phyloP scores from a whole-genome alignment of 2,797 vertebrate species.

The Calcarius lapponicus region DNA sequence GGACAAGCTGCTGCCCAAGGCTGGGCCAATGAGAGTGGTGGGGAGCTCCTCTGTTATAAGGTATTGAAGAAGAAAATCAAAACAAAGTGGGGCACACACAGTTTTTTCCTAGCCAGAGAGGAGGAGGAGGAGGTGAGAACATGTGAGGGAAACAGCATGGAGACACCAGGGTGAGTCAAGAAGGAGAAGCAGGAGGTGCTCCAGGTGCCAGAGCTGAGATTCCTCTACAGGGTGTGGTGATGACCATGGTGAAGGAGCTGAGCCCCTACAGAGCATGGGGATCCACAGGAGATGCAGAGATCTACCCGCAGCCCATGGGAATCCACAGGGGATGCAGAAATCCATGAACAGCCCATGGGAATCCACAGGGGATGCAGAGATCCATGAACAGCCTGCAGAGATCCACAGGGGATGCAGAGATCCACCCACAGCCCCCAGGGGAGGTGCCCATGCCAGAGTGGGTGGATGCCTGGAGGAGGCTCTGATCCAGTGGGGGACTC shows the following conservation, averaged over 20 bases:
- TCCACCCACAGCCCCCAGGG: not conserved
- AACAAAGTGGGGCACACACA: not conserved
- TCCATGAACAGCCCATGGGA: too few relatives aligned
- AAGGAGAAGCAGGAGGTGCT: not conserved
- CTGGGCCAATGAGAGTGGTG: not conserved
- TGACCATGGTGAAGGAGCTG: not conserved
- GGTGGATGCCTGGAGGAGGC: not conserved
- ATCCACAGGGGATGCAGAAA: too few relatives aligned
- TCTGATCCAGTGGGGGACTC: not conserved
- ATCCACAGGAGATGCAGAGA: too few relatives aligned
- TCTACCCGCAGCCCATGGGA: too few relatives aligned
- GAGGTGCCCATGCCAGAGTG: not conserved
- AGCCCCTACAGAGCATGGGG: fast-evolving
- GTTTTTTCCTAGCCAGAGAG: not conserved
- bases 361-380: too few relatives aligned
- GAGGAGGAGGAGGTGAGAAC: not conserved
- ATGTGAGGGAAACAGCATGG: not conserved
- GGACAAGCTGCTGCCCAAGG: not conserved
- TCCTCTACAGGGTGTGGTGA: fast-evolving
- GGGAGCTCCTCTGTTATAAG: fast-evolving
- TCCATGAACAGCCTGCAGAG: fast-evolving
- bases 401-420: too few relatives aligned
- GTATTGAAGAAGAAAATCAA: not conserved
- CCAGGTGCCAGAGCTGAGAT: fast-evolving
- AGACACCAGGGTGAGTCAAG: too few relatives aligned